Base-by-base conservation (phyloP, 2,888 invertebrate genomes). In the Biston betularia region DNA sequence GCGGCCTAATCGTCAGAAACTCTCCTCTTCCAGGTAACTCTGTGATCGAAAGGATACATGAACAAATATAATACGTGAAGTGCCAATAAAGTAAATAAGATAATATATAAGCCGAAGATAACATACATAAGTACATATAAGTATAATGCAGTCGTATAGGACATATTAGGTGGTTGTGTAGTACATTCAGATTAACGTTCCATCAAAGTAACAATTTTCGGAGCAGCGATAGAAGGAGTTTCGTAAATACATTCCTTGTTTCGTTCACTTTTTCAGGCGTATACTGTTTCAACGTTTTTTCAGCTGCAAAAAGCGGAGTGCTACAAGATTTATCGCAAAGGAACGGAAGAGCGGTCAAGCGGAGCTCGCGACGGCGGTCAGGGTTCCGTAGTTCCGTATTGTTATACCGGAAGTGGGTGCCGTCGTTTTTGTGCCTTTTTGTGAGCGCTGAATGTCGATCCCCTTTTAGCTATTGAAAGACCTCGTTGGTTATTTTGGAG, bases 281-380 rank as follows among this genome's bases (percentile, higher is more conserved):
- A 76, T 56, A 42, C 55, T 70, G 71, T 65, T 65, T 62, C 57
- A 58, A 68, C 71, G 69, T 69, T 61, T 77, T 76, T 76, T 76
- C 72, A 59, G 57, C 66, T 63, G 79, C 64, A 75, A 76, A 78
- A 75, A 74, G 70, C 71, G 68, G 58, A 70, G 74, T 76, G 72
- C 73, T 72, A 66, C 68, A 70, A 76, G 78, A 79, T 81, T 80
- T 80, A 81, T 79, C 71, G 77, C 68, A 75, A 73, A 73, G 74
- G 73, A 75, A 71, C 75, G 72, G 72, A 73, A 77, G 78, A 74
- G 76, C 78, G 79, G 79, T 76, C 75, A 79, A 76, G 77, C 76
- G 71, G 55, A 54, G 34, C 64, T 64, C 62, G 68, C 45, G 64
- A 61, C 58, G 45, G 64, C 68, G 70, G 65, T 62, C 60, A 57